These are phyloP conservation scores for Solen grandis DNA, from an alignment of 1,140 invertebrate genomes.

Conservation along the genomic window DNA sequence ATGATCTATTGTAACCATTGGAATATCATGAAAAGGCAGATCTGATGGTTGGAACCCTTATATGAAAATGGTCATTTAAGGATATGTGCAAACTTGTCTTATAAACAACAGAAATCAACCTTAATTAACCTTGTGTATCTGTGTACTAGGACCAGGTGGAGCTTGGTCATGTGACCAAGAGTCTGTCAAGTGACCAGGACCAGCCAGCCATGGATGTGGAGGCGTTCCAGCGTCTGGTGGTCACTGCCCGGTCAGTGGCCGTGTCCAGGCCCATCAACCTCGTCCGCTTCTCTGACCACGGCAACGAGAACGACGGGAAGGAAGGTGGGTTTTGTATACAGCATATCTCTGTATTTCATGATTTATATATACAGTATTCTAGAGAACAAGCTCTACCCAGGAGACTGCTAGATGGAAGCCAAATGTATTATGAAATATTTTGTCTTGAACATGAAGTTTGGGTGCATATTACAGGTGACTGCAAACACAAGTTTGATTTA, in stretches of 20 bases:
- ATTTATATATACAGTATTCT: background rate
- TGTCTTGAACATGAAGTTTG: no score
- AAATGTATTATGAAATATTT: no score
- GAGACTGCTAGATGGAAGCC: no score
- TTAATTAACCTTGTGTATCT: no score
- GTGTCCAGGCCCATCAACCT: conserved; percentile 91
- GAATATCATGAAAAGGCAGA: no score
- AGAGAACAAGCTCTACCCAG: no score
- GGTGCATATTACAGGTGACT: no score
- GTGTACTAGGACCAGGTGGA: conserved; percentile 90
- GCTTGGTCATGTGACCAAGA: conserved; percentile 87
- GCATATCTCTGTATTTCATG: background rate
- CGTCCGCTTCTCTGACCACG: conserved; percentile 87
- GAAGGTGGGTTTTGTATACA: conserved; percentile 48
- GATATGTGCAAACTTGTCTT: background rate
- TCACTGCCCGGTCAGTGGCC: conserved; percentile 92
- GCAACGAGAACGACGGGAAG: background rate
- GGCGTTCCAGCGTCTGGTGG: conserved; percentile 92
- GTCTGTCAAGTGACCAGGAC: conserved; percentile 86
- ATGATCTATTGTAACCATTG: no score
- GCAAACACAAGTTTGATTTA: no score
- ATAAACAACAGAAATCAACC: no score
- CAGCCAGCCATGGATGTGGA: conserved; percentile 91
- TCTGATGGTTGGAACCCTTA: no score
- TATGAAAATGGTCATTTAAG: background rate